phyloP scores from a whole-genome alignment of 2,797 vertebrate species.

The Bufotes viridis region DNA sequence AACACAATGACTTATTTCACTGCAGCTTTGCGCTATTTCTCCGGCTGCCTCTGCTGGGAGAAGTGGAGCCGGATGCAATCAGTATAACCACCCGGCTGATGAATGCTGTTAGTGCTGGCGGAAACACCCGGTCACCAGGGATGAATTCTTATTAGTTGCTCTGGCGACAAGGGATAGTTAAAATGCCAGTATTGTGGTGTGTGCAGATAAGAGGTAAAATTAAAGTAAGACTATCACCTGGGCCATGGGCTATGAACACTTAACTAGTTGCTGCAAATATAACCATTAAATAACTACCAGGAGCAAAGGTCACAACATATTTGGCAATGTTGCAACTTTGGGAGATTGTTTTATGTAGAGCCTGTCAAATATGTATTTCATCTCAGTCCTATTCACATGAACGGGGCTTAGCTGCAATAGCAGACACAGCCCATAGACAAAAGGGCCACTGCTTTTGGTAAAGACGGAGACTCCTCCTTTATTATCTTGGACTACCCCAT shows the following conservation, averaged over 20 bases:
- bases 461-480: too few species aligned
- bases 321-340: too few species aligned
- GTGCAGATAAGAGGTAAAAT: not conserved
- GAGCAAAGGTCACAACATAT: too few species aligned
- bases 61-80: conserved; percentile 22
- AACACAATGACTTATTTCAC: conserved; percentile 1
- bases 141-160: conserved; percentile 13
- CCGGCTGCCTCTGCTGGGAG: not conserved
- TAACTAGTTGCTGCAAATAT: too few species aligned
- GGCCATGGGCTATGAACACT: not conserved
- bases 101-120: conserved; percentile 20
- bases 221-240: not conserved
- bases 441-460: too few species aligned
- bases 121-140: not conserved
- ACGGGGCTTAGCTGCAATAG: too few species aligned
- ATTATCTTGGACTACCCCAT: too few species aligned
- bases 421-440: too few species aligned
- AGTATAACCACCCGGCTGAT: conserved; percentile 22
- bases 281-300: too few species aligned
- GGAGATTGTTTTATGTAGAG: too few species aligned
- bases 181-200: not conserved
- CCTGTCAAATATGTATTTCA: too few species aligned
- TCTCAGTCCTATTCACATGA: too few species aligned
- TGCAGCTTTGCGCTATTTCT: conserved; percentile 6
- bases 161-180: not conserved